Evolutionary conservation across 1,140 invertebrate species (phyloP).

Genomic region (Amphibalanus amphitrite): DNA sequence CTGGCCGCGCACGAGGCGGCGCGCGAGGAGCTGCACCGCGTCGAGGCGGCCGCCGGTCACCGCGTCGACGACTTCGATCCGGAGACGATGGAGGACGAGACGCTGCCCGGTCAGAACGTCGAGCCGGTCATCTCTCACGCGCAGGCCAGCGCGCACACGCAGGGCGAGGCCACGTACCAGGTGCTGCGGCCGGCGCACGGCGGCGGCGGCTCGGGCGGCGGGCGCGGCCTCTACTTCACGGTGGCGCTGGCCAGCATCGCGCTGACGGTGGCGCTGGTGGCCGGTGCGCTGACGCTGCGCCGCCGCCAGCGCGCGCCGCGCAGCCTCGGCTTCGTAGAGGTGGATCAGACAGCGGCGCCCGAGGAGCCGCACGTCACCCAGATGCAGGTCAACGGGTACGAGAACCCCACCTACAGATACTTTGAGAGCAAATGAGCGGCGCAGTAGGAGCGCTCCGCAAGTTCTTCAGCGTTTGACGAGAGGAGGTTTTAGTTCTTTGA

Average conservation of each 20-base stretch:
- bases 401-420: constrained; percentile 99
- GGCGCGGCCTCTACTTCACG: constrained; percentile 53
- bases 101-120: neutral
- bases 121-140: neutral
- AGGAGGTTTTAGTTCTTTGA: neutral
- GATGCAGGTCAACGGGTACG: constrained; percentile 99
- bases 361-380: constrained; percentile 96
- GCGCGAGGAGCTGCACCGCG: constrained; percentile 1
- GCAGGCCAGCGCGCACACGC: neutral
- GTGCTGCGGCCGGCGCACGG: neutral
- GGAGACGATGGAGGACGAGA: neutral
- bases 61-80: neutral
- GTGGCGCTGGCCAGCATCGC: constrained; percentile 70
- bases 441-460: neutral
- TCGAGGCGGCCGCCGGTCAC: neutral
- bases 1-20: neutral
- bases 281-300: constrained; percentile 75
- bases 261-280: constrained; percentile 68
- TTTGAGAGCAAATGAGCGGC: constrained; percentile 64
- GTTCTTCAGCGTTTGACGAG: neutral
- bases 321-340: constrained; percentile 80
- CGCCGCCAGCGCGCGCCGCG: constrained; percentile 58
- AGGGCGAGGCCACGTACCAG: neutral
- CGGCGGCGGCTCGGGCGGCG: constrained; percentile 26
- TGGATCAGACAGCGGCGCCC: constrained; percentile 68